Conservation (phyloP, 1,140 invertebrate genomes). For the Cherax quadricarinatus region DNA sequence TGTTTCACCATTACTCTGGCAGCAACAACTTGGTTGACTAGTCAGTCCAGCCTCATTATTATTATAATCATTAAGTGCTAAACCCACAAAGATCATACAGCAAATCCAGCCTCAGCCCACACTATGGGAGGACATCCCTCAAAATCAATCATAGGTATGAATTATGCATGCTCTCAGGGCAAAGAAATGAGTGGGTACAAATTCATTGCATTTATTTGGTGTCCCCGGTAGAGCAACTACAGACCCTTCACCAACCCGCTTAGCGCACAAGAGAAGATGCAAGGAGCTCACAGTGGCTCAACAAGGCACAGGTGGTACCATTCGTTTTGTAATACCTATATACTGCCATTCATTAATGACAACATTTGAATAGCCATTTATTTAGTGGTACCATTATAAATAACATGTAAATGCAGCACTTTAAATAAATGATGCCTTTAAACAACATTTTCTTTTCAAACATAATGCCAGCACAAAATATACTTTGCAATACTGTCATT, state of each 20-base stretch:
- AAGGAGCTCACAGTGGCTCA: constrained; percentile 2
- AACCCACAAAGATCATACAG: no score
- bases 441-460: not conserved
- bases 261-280: constrained; percentile 42
- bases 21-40: no score
- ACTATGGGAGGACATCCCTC: no score
- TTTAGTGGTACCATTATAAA: not conserved
- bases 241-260: constrained; percentile 60
- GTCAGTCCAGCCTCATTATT: no score
- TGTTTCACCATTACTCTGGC: no score
- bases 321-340: not conserved
- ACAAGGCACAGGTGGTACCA: not conserved
- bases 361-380: not conserved
- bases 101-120: no score
- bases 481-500: not conserved
- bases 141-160: no score
- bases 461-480: not conserved
- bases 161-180: not conserved
- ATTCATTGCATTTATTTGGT: constrained; percentile 44
- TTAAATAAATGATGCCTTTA: not conserved
- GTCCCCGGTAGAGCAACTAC: constrained; percentile 60
- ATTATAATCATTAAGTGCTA: no score
- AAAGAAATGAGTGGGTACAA: not conserved
- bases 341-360: not conserved
- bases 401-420: no score